Base-by-base conservation (phyloP, 2,113 vertebrate species). In the Phyllopteryx taeniolatus region DNA sequence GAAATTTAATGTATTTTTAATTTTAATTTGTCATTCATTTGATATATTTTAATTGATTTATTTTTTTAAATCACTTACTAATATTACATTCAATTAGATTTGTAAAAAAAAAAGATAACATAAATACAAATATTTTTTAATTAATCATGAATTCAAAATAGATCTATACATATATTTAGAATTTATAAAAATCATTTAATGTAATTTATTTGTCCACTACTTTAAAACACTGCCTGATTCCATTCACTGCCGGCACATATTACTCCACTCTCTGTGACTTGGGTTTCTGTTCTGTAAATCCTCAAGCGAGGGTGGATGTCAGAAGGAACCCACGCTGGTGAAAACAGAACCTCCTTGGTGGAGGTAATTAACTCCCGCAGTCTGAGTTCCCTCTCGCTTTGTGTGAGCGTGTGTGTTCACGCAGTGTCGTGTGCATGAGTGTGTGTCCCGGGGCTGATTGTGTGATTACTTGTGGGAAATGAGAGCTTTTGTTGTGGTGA, bases 391-490 rank as follows among this genome's bases (percentile, higher is more conserved):
- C 61, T 43, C 43, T 61, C 27, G 62, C 12, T 72, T 17, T 54
- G 4, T 67, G 19, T 63, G 35, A 5, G 61, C 14, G 17, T 43
- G 43, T 27, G 63, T 47, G 63, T 46, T 27, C 43, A 27, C 44
- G 13, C n/a, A 15, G 43, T 42, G 75, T 73, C 71, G 63, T 77
- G 15, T 80, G 73, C 57, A 69, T 83, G 54, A 68, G 63, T 65
- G 67, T 72, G 71, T 46, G 53, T 70, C 59, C 46, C 62, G 65
- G 47, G 68, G 57, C 54, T 80, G 78, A 73, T 73, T 83, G 42
- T 69, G 54, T 77, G 77, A 85, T 86, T 83, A 66, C 80, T 61
- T 79, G 42, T 82, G 85, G 72, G 80, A 60, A 71, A 62, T 80
- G 66, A 39, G 69, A n/a, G 49, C 54, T 79, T 47, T 66, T 66